Percentiles rank a stretch among this genome's conserved stretches.
Evolutionary conservation across 2,797 vertebrate species (phyloP).

Genomic region (Semotilus atromaculatus): DNA sequence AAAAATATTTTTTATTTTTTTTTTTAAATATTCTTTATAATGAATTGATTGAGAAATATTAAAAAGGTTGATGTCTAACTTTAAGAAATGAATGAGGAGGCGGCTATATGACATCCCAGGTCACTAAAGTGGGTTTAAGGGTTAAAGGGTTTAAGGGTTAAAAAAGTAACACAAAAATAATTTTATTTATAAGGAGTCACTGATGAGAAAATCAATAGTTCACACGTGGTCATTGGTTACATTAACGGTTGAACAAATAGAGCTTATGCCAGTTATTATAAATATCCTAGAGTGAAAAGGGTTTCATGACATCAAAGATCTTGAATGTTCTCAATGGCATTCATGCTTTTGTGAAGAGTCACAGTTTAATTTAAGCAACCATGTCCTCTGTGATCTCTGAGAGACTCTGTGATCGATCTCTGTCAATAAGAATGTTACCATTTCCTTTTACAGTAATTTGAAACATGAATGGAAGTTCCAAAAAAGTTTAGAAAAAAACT

Average conservation of each 20-base stretch:
- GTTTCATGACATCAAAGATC: conserved; percentile 22
- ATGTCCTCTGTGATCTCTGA: neutral
- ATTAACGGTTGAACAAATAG: neutral
- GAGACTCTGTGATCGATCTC: neutral
- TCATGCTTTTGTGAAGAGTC: conserved; percentile 25
- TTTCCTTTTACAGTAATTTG: neutral
- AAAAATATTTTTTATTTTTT: too few relatives aligned
- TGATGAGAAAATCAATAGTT: conserved; percentile 3
- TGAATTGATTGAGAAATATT: too few relatives aligned
- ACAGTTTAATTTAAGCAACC: conserved; percentile 16
- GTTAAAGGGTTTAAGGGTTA: too few relatives aligned
- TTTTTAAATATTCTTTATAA: too few relatives aligned
- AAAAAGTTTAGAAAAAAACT: neutral
- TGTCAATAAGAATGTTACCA: neutral
- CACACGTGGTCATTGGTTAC: neutral
- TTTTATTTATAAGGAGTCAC: neutral
- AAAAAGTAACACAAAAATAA: neutral
- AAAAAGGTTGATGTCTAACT: too few relatives aligned
- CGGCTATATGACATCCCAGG: too few relatives aligned
- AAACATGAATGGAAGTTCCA: neutral
- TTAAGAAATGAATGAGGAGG: too few relatives aligned
- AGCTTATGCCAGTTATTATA: conserved; percentile 1
- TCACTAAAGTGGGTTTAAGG: too few relatives aligned
- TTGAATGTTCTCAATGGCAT: conserved; percentile 32
- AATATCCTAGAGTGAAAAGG: neutral